A percentile compares a stretch with the other conserved stretches of the same genome.
These are phyloP conservation scores for Leptopilina drosophilae DNA, from an alignment of 2,888 invertebrate genomes.

Conservation along the genomic window DNA sequence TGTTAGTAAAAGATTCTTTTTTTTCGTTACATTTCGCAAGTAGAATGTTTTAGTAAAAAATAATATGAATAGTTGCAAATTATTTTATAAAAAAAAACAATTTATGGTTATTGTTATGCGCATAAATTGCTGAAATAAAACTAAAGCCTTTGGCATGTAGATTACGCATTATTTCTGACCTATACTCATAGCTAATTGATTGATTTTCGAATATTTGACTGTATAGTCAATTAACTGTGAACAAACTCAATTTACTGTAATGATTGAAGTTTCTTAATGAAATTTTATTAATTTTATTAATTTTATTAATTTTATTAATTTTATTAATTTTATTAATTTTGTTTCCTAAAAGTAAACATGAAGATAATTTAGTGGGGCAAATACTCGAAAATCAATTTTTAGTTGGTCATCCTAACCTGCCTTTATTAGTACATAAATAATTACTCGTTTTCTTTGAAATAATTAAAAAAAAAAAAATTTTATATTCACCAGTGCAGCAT, in stretches of 20 bases:
- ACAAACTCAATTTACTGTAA: too few species aligned
- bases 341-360: too few species aligned
- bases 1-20: background rate
- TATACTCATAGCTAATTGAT: conserved; percentile 11
- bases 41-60: background rate
- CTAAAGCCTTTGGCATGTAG: conserved; percentile 18
- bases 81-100: background rate
- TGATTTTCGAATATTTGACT: conserved; percentile 17
- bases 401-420: conserved; percentile 12
- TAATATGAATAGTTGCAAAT: too few species aligned
- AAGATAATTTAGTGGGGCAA: background rate
- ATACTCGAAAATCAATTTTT: background rate
- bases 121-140: conserved; percentile 28
- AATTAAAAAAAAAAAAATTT: background rate
- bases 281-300: background rate
- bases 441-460: background rate
- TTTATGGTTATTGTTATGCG: conserved; percentile 17
- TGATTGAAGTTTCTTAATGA: background rate
- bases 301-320: too few species aligned
- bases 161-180: conserved; percentile 33
- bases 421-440: background rate
- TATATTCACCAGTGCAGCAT: conserved; percentile 22
- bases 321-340: too few species aligned
- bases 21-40: background rate
- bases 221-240: too few species aligned